Evolutionary conservation across 2,113 vertebrate species (phyloP).

Genomic region (Brachyistius frenatus): DNA sequence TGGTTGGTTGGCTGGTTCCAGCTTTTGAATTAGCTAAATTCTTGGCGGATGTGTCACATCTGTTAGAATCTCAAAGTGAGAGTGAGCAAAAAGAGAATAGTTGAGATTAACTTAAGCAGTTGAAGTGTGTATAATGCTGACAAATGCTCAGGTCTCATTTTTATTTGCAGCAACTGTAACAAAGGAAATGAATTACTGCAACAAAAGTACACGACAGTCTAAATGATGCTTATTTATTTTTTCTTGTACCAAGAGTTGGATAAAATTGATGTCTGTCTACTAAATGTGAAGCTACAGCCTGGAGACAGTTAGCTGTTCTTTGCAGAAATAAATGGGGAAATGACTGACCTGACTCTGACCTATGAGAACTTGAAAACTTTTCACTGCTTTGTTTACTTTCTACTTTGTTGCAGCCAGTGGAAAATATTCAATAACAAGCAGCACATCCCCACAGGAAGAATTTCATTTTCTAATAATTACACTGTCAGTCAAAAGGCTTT

Average conservation of each 20-base stretch:
- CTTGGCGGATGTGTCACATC: conserved; percentile 12
- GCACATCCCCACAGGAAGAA: conserved; percentile 18
- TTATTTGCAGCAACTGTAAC: neutral
- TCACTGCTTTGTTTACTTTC: conserved; percentile 14
- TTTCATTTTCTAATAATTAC: conserved; percentile 21
- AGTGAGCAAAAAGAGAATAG: neutral
- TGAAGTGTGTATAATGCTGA: neutral
- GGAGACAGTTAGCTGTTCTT: neutral
- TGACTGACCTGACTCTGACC: neutral
- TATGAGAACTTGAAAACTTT: neutral
- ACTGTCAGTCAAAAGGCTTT: conserved; percentile 18
- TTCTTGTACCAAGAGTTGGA: too few species aligned
- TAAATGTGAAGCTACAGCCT: neutral
- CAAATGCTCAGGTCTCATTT: neutral
- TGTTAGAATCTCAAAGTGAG: conserved; percentile 15
- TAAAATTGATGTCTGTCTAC: neutral
- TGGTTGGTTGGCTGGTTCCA: neutral
- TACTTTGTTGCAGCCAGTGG: neutral
- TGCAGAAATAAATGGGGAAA: neutral
- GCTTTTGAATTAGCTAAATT: conserved; percentile 8
- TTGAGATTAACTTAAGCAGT: neutral
- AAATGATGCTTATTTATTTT: conserved; percentile 3
- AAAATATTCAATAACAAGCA: neutral
- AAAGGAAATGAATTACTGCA: neutral
- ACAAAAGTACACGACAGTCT: neutral